Conservation (phyloP, 2,113 vertebrate genomes). For the Henicopernis longicauda region DNA sequence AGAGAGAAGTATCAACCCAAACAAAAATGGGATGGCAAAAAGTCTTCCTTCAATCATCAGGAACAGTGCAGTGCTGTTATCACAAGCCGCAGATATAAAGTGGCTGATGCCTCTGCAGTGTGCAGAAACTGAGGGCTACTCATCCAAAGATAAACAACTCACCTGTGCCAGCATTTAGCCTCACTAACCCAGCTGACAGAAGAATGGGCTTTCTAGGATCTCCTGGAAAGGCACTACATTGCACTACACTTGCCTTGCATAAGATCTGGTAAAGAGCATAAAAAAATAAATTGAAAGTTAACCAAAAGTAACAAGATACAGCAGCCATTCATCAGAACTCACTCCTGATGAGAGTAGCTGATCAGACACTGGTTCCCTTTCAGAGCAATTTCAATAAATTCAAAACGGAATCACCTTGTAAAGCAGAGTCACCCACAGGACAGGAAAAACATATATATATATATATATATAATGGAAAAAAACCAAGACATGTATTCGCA, state of each 20-base stretch:
- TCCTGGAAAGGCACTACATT: not conserved
- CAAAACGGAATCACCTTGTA: not conserved
- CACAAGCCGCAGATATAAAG: not conserved
- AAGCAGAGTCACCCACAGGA: not conserved
- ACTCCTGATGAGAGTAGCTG: not conserved
- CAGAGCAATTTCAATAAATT: not conserved
- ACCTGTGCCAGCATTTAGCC: not conserved
- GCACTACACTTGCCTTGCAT: not conserved
- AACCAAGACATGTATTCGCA: rapidly evolving
- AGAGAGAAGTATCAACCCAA: not conserved
- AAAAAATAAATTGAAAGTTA: not conserved
- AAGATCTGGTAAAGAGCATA: not conserved
- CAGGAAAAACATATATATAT: not conserved
- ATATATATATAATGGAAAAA: not conserved
- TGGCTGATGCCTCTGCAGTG: not conserved
- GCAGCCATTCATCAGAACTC: not conserved
- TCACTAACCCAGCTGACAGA: not conserved
- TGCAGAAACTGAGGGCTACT: not conserved
- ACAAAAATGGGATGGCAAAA: not conserved
- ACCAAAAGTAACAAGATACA: not conserved
- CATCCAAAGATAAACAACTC: not conserved
- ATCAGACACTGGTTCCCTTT: not conserved
- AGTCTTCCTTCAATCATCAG: not conserved
- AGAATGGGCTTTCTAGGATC: not conserved
- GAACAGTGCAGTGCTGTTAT: not conserved